Conservation (phyloP, 2,888 invertebrate species). For the Masnerella sp. region DNA sequence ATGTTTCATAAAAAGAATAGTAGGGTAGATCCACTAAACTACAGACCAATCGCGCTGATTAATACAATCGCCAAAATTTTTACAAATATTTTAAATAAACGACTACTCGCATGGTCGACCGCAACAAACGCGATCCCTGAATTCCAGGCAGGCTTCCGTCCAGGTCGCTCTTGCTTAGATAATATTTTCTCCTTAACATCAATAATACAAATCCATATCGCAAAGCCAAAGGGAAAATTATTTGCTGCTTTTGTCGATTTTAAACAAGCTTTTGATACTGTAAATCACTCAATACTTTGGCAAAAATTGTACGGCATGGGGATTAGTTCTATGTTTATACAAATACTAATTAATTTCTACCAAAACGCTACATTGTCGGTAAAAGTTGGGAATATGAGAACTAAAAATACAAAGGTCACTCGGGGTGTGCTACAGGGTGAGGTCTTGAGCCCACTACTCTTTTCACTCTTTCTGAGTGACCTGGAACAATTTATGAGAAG, state of each 20-base stretch:
- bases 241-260: background rate
- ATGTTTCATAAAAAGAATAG: background rate
- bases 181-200: background rate
- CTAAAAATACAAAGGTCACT: background rate
- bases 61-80: slow-evolving; percentile 1
- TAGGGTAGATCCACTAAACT: background rate
- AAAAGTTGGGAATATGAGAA: background rate
- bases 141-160: background rate
- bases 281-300: background rate
- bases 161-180: background rate
- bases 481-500: background rate
- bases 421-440: background rate
- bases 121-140: background rate
- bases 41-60: background rate
- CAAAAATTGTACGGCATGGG: background rate
- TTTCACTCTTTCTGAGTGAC: background rate
- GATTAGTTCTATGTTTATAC: background rate
- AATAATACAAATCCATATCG: background rate
- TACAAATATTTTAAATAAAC: background rate
- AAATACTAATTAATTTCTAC: background rate
- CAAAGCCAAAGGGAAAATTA: background rate
- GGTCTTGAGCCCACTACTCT: background rate
- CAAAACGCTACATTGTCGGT: background rate
- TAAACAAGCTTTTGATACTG: background rate
- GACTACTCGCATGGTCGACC: background rate